Base-by-base conservation (phyloP, 2,888 invertebrate species). In the Eupithecia subumbrata region DNA sequence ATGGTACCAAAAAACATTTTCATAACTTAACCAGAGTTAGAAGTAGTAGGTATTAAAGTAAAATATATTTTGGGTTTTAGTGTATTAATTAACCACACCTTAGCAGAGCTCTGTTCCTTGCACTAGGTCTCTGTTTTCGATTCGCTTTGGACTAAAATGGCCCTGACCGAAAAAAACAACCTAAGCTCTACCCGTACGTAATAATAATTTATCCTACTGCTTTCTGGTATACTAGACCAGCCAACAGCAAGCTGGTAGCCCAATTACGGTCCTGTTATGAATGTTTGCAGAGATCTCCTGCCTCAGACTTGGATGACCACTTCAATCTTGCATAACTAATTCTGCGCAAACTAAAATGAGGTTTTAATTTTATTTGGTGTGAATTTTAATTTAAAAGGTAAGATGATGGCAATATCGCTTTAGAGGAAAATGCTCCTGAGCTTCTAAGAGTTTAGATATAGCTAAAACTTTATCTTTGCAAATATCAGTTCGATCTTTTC, bases 321-420 rank as follows among this genome's bases (percentile, higher is more conserved):
- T 95, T 87, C 85, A 93, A 89, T 92, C 91, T 90, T 90, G 94
- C 93, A 94, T 94, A 93, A 89, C 93, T 93, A 95, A 94, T 94
- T 94, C 90, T 91, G 88, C 18, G 75, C 90, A 88, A 92, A 93
- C 91, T 91, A 89, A 90, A 93, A 88, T 87, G 80, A 45, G 25
- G 43, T 40, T 22, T 43, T 68, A 64, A 64, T 34, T 64, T 64
- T 9, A 18, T 34, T 34, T 64, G 64, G 64, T 60, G 60, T 60
- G 12, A 25, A 25, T 14, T 60, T 60, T 25, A 25, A 25, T 56
- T 2, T 22, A 56, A 16, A 22, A 56, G 25, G n/a, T 52, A 63
- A 1, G 30, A 63, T 30, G 60, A 30, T 2, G 9, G 9, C n/a
- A 52, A 52, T 56, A 22, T 4, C 22, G 56, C 52, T 52, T 52